phyloP scores from a whole-genome alignment of 2,113 vertebrate species.

The Anolis carolinensis region DNA sequence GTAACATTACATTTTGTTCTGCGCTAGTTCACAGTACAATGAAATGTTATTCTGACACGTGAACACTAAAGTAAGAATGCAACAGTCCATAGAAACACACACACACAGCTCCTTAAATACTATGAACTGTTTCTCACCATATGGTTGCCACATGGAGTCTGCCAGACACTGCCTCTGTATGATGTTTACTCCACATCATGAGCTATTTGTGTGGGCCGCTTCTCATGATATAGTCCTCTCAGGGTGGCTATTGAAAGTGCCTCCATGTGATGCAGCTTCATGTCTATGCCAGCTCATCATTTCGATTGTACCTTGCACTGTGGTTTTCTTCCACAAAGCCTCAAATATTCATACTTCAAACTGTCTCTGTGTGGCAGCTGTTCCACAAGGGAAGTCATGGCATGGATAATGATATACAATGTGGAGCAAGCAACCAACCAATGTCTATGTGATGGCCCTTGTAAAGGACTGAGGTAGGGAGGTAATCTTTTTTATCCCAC shows the following conservation, averaged over 20 bases:
- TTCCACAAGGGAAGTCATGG: background rate
- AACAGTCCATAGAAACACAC: too few relatives aligned
- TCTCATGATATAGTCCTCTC: background rate
- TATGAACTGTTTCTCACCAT: background rate
- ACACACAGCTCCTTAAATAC: background rate
- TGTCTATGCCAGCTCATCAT: constrained; percentile 11
- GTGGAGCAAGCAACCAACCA: background rate
- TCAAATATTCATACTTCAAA: background rate
- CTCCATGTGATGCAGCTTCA: background rate
- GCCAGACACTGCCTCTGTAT: background rate
- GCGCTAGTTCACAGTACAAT: constrained; percentile 17
- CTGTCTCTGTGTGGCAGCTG: background rate
- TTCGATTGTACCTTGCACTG: background rate
- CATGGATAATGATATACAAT: background rate
- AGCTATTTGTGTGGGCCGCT: background rate
- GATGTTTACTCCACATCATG: background rate
- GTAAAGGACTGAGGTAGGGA: too few relatives aligned
- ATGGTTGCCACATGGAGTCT: background rate
- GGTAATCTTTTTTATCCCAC: too few relatives aligned
- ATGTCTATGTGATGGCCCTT: too few relatives aligned
- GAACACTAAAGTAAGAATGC: background rate
- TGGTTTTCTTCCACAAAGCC: background rate
- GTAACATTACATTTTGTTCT: constrained; percentile 25
- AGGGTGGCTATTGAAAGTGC: background rate
- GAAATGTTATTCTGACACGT: background rate